Percentiles rank a stretch among this genome's conserved stretches.
phyloP scores from a whole-genome alignment of 2,888 invertebrate species.

The Cephus spinipes region DNA sequence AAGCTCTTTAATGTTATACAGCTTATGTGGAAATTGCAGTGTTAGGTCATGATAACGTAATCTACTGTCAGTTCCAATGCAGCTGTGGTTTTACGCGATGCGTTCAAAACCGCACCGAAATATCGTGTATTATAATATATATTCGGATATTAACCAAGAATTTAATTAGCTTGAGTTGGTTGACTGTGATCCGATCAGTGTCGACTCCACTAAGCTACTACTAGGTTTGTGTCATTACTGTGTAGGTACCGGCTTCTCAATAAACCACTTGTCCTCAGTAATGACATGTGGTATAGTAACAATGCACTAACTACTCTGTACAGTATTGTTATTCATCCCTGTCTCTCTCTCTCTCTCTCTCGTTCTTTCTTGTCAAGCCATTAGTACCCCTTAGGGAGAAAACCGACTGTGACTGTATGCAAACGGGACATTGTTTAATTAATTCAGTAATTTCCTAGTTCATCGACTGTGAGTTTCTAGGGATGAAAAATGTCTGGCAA shows the following conservation, averaged over 20 bases:
- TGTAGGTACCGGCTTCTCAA: not conserved
- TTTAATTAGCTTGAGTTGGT: not conserved
- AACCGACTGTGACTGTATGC: not conserved
- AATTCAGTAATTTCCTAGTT: not conserved
- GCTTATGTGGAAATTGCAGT: not conserved
- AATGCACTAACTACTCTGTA: not conserved
- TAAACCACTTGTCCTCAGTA: not conserved
- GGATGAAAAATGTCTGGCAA: not conserved
- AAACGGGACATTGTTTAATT: not conserved
- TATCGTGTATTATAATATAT: not conserved
- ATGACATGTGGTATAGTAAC: not conserved
- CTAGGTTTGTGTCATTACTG: not conserved
- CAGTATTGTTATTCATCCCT: not conserved
- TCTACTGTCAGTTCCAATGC: not conserved
- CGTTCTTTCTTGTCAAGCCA: not conserved
- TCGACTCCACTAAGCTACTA: not conserved
- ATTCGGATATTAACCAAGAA: no score
- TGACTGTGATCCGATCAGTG: not conserved
- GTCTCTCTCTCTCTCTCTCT: not conserved
- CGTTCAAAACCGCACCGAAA: not conserved
- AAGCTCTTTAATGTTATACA: no score
- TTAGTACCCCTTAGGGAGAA: not conserved
- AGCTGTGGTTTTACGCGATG: not conserved
- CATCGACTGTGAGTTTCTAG: not conserved
- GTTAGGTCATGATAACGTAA: not conserved